Evolutionary conservation across 2,797 vertebrate genomes (phyloP).

Genomic region (Paramormyrops hopkinsi): DNA sequence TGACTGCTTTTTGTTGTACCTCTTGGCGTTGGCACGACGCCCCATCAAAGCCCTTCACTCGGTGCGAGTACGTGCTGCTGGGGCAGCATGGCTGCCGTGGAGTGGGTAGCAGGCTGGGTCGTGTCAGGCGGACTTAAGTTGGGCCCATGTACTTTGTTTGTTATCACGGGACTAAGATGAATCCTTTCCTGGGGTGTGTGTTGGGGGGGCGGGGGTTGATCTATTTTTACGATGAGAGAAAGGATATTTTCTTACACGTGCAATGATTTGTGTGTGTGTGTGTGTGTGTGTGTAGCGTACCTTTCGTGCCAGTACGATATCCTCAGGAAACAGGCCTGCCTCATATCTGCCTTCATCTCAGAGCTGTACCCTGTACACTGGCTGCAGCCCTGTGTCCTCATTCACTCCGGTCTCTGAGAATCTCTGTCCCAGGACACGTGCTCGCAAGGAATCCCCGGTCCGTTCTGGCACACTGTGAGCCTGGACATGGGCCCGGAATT

Average conservation of each 20-base stretch:
- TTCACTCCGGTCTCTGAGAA: background rate
- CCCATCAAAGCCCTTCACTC: background rate
- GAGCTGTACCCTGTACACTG: background rate
- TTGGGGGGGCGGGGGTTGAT: background rate
- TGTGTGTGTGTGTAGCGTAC: background rate
- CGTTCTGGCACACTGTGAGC: background rate
- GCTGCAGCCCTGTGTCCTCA: background rate
- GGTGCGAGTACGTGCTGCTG: background rate
- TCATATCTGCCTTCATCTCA: background rate
- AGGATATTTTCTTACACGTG: background rate
- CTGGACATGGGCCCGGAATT: background rate
- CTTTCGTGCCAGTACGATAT: background rate
- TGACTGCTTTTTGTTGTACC: background rate
- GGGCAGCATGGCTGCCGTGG: background rate
- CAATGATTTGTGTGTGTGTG: background rate
- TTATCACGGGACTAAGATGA: background rate
- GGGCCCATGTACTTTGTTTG: background rate
- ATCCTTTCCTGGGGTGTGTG: background rate
- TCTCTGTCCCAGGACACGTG: background rate
- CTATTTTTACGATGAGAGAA: background rate
- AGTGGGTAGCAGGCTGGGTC: background rate
- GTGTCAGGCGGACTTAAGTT: background rate
- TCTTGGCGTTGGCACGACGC: background rate
- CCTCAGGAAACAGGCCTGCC: background rate
- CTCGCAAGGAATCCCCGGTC: background rate